phyloP scores from a whole-genome alignment of 2,113 vertebrate species.

The Oplegnathus fasciatus region DNA sequence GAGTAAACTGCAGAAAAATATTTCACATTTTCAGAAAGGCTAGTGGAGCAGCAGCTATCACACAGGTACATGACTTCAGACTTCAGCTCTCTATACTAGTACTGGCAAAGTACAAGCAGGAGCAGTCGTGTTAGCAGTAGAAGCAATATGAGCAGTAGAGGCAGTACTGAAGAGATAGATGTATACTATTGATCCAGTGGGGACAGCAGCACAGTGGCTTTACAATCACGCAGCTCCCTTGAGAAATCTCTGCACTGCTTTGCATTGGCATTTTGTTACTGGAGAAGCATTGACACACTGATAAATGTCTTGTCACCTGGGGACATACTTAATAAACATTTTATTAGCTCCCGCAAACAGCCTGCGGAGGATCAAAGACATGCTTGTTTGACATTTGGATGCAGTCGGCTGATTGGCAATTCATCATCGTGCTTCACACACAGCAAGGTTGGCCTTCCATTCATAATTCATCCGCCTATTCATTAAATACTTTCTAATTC shows the following conservation, averaged over 20 bases:
- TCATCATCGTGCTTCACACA: conserved; percentile 57
- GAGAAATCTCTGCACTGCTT: conserved; percentile 49
- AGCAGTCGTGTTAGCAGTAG: background rate
- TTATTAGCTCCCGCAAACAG: conserved; percentile 64
- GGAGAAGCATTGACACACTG: conserved; percentile 48
- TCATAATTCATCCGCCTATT: conserved; percentile 47
- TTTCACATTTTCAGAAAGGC: background rate
- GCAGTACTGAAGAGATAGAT: conserved; percentile 6
- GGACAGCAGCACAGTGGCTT: conserved; percentile 24
- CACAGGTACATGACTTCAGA: background rate
- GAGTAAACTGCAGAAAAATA: background rate
- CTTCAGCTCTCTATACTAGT: background rate
- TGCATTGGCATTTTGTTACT: conserved; percentile 51
- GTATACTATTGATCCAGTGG: conserved; percentile 43
- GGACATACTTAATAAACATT: conserved; percentile 73
- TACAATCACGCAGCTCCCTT: conserved; percentile 33
- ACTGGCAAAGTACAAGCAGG: background rate
- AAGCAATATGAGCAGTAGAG: background rate
- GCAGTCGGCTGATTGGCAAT: conserved; percentile 69
- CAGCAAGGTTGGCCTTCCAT: conserved; percentile 16
- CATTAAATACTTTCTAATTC: conserved; percentile 46
- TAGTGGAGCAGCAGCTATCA: background rate
- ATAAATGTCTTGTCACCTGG: conserved; percentile 64
- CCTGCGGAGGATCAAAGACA: conserved; percentile 55
- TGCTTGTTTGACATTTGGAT: conserved; percentile 70